These are phyloP conservation scores for Coendou prehensilis DNA, from an alignment of 2,797 vertebrate species.

Conservation along the genomic window DNA sequence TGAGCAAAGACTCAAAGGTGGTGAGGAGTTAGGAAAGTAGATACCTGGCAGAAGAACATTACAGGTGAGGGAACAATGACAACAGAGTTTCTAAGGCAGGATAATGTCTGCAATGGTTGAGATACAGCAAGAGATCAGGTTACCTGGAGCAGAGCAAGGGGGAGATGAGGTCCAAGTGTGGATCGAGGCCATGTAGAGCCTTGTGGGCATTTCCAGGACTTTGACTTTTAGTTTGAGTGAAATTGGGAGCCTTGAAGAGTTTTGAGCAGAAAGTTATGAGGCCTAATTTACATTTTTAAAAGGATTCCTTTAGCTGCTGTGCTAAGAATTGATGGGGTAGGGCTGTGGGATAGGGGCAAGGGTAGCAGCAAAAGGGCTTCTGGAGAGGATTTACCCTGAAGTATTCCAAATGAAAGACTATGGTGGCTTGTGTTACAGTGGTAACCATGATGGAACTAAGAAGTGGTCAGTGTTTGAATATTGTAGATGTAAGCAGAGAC, in stretches of 20 bases:
- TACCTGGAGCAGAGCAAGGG: neutral
- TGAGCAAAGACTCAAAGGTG: neutral
- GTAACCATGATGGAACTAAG: neutral
- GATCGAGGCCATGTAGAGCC: neutral
- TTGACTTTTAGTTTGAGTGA: neutral
- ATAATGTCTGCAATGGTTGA: neutral
- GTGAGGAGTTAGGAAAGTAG: neutral
- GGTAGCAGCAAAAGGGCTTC: neutral
- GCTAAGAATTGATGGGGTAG: neutral
- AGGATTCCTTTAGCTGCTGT: neutral
- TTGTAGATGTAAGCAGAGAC: constrained; percentile 9
- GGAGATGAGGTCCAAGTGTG: neutral
- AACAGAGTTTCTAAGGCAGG: neutral
- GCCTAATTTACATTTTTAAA: constrained; percentile 26
- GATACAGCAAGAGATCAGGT: neutral
- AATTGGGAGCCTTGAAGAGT: neutral
- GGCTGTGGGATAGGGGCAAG: neutral
- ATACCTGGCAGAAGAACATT: constrained; percentile 9
- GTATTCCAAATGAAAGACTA: neutral
- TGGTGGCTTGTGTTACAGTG: neutral
- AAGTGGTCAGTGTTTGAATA: neutral
- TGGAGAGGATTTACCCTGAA: neutral
- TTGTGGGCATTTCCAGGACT: neutral
- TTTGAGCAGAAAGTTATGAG: constrained; percentile 46
- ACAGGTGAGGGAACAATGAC: neutral